Percentiles rank a stretch among this genome's conserved stretches.
Evolutionary conservation across 2,888 invertebrate genomes (phyloP).

Genomic region (Campoplex nolae): DNA sequence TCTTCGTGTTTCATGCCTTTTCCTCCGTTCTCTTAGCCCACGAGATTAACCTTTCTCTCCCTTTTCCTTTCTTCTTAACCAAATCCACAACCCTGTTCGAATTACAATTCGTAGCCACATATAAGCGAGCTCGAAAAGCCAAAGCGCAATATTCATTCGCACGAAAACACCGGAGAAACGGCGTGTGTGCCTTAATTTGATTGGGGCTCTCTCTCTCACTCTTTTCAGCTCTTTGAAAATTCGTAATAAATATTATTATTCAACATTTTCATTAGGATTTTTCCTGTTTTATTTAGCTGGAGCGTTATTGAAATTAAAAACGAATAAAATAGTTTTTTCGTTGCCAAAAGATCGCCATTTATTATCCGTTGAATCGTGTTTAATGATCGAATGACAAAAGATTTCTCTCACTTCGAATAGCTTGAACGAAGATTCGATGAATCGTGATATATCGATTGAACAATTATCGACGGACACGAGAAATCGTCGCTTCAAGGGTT

Average conservation of each 20-base stretch:
- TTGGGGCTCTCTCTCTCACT: neutral
- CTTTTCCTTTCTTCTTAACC: neutral
- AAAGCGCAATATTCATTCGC: constrained; percentile 24
- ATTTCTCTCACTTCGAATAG: too few species aligned
- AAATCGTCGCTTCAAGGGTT: too few species aligned
- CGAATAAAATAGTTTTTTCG: neutral
- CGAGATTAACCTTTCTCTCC: neutral
- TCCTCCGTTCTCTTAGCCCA: constrained; percentile 21
- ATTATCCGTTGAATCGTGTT: neutral
- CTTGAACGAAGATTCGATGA: too few species aligned
- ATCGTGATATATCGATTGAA: too few species aligned
- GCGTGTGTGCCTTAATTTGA: constrained; percentile 25
- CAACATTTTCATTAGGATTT: neutral
- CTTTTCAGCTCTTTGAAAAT: neutral
- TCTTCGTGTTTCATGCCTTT: constrained; percentile 18
- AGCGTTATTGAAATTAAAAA: too few species aligned
- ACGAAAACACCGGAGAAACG: neutral
- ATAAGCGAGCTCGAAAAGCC: neutral
- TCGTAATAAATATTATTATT: neutral
- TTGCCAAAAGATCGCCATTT: too few species aligned
- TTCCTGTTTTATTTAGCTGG: neutral
- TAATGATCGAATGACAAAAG: too few species aligned
- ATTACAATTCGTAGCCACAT: constrained; percentile 9
- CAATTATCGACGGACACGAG: too few species aligned
- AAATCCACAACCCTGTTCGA: constrained; percentile 1